phyloP scores from a whole-genome alignment of 2,888 invertebrate species.

The Myopa tessellatipennis region DNA sequence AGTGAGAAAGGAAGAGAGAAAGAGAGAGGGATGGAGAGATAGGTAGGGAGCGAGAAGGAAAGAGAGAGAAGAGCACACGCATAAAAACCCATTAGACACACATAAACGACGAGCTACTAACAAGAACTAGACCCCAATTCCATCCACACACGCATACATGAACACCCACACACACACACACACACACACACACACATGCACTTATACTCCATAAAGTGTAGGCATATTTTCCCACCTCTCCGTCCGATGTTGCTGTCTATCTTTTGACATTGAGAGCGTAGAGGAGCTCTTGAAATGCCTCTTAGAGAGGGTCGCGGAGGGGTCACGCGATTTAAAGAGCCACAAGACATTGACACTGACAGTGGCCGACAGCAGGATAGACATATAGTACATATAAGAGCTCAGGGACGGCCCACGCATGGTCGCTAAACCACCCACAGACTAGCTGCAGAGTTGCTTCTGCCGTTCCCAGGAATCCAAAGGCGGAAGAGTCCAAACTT shows the following conservation, averaged over 20 bases:
- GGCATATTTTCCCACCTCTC: background rate
- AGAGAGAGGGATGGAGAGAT: too few relatives aligned
- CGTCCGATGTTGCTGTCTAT: constrained; percentile 25
- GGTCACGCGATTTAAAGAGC: constrained; percentile 15
- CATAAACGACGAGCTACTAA: too few relatives aligned
- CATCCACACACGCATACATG: background rate
- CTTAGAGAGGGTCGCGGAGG: background rate
- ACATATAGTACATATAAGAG: background rate
- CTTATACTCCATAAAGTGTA: too few relatives aligned
- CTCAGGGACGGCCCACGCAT: background rate
- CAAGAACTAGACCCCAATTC: background rate
- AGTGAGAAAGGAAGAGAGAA: background rate
- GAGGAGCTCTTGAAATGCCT: constrained; percentile 12
- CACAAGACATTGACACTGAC: constrained; percentile 41
- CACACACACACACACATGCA: background rate
- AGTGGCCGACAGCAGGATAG: constrained; percentile 13
- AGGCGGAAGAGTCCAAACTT: constrained; percentile 7
- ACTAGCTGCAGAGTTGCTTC: background rate
- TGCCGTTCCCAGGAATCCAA: background rate
- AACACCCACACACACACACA: background rate
- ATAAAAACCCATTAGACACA: too few relatives aligned
- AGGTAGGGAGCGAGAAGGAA: too few relatives aligned
- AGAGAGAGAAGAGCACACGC: too few relatives aligned
- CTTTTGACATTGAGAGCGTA: constrained; percentile 20
- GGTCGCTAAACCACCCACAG: background rate